phyloP scores from a whole-genome alignment of 2,113 vertebrate genomes.

The Semicossyphus pulcher region DNA sequence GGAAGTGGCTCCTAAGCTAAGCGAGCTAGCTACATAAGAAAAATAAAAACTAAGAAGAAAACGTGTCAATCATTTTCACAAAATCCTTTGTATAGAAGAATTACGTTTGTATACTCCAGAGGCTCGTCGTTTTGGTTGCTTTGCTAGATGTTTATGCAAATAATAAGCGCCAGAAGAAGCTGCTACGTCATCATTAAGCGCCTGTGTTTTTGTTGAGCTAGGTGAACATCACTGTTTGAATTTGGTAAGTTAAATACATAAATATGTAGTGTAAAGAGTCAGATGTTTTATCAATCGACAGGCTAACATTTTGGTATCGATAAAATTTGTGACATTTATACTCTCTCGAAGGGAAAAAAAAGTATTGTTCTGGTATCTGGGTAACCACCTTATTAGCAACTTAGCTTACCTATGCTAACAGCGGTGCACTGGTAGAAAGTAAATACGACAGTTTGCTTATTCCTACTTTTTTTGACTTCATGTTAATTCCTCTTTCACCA shows the following conservation, averaged over 20 bases:
- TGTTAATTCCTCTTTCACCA: background rate
- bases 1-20: conserved; percentile 55
- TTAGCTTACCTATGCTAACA: conserved; percentile 15
- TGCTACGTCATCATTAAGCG: conserved; percentile 69
- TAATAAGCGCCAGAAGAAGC: background rate
- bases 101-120: background rate
- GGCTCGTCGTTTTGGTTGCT: fast-evolving
- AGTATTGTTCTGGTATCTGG: background rate
- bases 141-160: background rate
- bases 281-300: background rate
- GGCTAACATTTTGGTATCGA: background rate
- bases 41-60: background rate
- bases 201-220: conserved; percentile 49
- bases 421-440: too few relatives aligned
- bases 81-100: background rate
- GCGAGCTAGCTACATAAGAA: background rate
- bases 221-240: background rate
- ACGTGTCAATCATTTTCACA: fast-evolving
- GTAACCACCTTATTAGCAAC: background rate
- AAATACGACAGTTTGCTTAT: background rate
- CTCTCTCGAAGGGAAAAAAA: background rate
- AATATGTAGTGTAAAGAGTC: background rate
- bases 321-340: background rate
- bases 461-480: background rate
- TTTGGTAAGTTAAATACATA: conserved; percentile 18